Evolutionary conservation across 1,140 invertebrate genomes (phyloP), one percentile per base, ranked within the genome.

Genomic region (Zaprionus gabonicus): DNA sequence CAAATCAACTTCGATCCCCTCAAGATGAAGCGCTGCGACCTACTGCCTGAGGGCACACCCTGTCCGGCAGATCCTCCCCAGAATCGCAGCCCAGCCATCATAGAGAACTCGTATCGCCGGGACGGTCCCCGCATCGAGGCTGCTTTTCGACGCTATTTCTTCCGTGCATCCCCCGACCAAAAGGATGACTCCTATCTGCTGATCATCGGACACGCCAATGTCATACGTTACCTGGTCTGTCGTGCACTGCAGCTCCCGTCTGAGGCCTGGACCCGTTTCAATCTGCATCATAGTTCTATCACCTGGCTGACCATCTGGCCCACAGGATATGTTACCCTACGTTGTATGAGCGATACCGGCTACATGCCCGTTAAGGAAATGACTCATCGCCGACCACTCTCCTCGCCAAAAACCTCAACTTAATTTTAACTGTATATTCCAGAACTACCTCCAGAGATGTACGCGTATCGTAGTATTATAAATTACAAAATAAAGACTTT

Each of bases 181-280:
- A 94, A 95, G 64, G 93, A 96, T 49, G 98, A 99, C 92, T 95
- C 96, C 1, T 98, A 97, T 93, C 98, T 99, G 59, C 92, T 99
- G 34, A 93, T 99, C 55, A 97, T 99, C 4, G 99, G 99, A 81
- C 99, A 99, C 94, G 98, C 97, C 6, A 99, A 99, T 94, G 98
- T 99, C 10, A 99, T 99, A 80, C 94, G 99, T 71, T 99, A 99
- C 93, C 98, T 99, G 93, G 96, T 99, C 25, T 99, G 98, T 95
- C 98, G 98, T 93, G 98, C 98, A 1, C 93, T 99, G 25, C 99
- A 99, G 93, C 96, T 99, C 87, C 98, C 98, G 3, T 96, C 98
- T 0, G 98, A 99, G 93, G 98, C 96, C 25, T 99, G 99, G 99
- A 94, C 99, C 1, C 94, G 99, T 17, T 95, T 99, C 70, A 96